These are phyloP conservation scores for Tapirus terrestris DNA, from an alignment of 2,113 vertebrate genomes.

Conservation along the genomic window DNA sequence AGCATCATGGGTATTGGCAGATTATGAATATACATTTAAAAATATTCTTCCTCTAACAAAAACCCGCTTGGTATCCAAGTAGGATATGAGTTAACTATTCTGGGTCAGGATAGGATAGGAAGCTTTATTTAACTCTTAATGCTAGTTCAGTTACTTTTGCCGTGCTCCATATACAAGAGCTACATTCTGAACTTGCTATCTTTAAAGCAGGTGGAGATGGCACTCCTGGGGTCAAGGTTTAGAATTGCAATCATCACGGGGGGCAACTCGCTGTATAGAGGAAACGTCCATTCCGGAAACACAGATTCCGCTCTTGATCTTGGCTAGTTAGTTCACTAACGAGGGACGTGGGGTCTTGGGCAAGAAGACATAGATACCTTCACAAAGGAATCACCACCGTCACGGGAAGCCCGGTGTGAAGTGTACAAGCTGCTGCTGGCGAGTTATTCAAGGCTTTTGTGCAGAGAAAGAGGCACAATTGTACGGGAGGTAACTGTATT, in stretches of 20 bases:
- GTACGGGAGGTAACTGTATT: no score
- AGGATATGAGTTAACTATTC: not conserved
- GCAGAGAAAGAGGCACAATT: not conserved
- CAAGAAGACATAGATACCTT: not conserved
- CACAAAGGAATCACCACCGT: not conserved
- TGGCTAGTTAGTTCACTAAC: rapidly evolving
- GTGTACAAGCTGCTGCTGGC: not conserved
- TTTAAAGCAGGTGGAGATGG: not conserved
- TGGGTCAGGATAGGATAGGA: not conserved
- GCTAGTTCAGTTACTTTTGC: not conserved
- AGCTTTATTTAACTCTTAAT: not conserved
- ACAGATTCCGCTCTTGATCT: not conserved
- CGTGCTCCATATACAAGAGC: not conserved
- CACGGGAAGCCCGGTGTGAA: rapidly evolving
- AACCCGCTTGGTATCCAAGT: not conserved
- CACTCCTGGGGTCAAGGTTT: no score
- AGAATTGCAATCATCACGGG: rapidly evolving
- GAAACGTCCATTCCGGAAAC: not conserved
- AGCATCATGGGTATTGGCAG: not conserved
- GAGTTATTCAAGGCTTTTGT: not conserved
- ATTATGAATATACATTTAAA: not conserved
- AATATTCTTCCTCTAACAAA: not conserved
- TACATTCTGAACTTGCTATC: not conserved
- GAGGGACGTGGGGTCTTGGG: not conserved
- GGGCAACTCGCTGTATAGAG: no score